Base-by-base conservation (phyloP, 2,888 invertebrate species). In the Melinaea marsaeus region DNA sequence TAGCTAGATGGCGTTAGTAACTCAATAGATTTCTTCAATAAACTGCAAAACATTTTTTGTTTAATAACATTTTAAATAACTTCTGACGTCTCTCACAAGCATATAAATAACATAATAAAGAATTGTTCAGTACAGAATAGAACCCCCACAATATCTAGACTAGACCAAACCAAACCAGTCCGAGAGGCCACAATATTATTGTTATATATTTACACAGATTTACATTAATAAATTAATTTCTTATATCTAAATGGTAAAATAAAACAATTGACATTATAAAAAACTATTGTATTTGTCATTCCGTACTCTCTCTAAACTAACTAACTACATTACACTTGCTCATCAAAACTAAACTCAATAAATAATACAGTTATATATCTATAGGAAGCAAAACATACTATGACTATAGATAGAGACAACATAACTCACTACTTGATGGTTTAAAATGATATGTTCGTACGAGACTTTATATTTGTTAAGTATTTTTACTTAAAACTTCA, bases 281-380 rank as follows among this genome's bases (percentile, higher is more conserved):
- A 71, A 70, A 71, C 69, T 70, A 70, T 70, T 71, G 66, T 69
- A 70, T 66, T 70, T 70, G 61, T 65, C 70, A 66, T 64, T 66
- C 64, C 65, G 58, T 62, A 61, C 58, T 64, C 67, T 67, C 66
- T 63, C 62, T 64, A 61, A 55, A 60, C 62, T 69, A 69, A 60
- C 22, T 22, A 22, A 33, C 67, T 66, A 66, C 66, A 63, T 57
- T 45, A 45, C 62, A 65, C 64, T 56, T 57, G 55, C 62, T 64
- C 69, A 64, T 71, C 60, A 62, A 70, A 72, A 71, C 70, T 72
- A 71, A 68, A 71, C 63, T 68, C 61, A 73, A 71, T 74, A 74
- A 71, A 73, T 74, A 74, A 70, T 75, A 72, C 69, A 73, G 69
- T 66, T 68, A 70, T 68, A 72, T 33, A 45, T 35, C 67, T 69